These are phyloP conservation scores for Xiphias gladius DNA, from an alignment of 2,113 vertebrate genomes.

Conservation along the genomic window DNA sequence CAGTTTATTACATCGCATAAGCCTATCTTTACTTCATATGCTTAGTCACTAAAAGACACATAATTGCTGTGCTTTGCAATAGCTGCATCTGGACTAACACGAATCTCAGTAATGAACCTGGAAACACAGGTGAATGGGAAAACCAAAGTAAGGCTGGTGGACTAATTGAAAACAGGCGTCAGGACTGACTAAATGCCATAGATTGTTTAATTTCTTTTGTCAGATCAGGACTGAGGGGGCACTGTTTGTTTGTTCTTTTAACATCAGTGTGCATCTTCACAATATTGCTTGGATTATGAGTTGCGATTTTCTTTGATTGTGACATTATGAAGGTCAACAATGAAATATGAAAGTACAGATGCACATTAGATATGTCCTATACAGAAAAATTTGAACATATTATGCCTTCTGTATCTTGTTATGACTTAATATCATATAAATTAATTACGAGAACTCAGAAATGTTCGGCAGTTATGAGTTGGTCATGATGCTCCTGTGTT, in stretches of 20 bases:
- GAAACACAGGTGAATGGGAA: not conserved
- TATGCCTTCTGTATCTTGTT: not conserved
- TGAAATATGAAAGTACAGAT: not conserved
- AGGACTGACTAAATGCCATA: not conserved
- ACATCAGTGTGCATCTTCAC: not conserved
- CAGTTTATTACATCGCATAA: constrained; percentile 45
- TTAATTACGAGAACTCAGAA: no score
- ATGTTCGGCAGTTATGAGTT: no score
- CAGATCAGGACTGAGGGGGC: not conserved
- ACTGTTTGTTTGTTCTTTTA: not conserved
- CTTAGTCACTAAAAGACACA: constrained; percentile 28
- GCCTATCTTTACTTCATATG: constrained; percentile 31
- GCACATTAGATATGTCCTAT: not conserved
- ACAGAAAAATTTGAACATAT: not conserved
- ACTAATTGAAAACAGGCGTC: not conserved
- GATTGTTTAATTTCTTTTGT: constrained; percentile 21
- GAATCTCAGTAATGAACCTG: not conserved
- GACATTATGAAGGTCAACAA: not conserved
- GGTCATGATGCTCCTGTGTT: no score
- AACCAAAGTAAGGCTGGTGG: not conserved
- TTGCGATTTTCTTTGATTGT: not conserved
- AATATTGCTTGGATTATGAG: no score
- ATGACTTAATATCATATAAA: no score
- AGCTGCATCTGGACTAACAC: not conserved
- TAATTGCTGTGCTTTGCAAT: constrained; percentile 19